These are phyloP conservation scores for Cephonodes hylas DNA, from an alignment of 2,888 invertebrate genomes.

Conservation along the genomic window DNA sequence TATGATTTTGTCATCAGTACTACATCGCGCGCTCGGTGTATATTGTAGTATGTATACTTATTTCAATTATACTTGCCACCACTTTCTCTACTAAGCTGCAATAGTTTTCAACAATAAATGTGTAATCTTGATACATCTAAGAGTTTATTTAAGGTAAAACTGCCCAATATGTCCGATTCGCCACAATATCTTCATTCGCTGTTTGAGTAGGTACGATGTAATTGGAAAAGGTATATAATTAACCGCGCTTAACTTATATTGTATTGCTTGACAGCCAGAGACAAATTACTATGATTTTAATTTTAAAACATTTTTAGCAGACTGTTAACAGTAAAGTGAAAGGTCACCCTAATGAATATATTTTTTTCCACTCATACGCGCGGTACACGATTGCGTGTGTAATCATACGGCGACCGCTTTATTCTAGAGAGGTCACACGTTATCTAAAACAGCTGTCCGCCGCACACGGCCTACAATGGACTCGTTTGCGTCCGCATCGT, in stretches of 20 bases:
- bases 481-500: constrained; percentile 68
- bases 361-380: constrained; percentile 23
- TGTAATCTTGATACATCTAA: no score
- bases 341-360: neutral
- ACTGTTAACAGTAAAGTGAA: neutral
- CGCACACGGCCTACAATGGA: constrained; percentile 69
- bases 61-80: no score
- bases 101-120: no score
- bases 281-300: neutral
- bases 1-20: neutral
- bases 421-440: constrained; percentile 71
- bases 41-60: no score
- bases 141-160: no score
- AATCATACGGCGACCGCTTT: constrained; percentile 61
- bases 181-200: no score
- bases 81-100: no score
- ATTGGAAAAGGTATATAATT: no score
- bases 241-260: neutral
- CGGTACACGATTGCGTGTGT: constrained; percentile 48
- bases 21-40: neutral
- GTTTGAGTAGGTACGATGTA: no score
- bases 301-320: neutral
- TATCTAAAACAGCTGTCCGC: constrained; percentile 77
- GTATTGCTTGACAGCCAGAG: neutral
- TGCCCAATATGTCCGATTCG: no score